Conservation (phyloP, 2,113 vertebrate species). For the Apaloderma vittatum region DNA sequence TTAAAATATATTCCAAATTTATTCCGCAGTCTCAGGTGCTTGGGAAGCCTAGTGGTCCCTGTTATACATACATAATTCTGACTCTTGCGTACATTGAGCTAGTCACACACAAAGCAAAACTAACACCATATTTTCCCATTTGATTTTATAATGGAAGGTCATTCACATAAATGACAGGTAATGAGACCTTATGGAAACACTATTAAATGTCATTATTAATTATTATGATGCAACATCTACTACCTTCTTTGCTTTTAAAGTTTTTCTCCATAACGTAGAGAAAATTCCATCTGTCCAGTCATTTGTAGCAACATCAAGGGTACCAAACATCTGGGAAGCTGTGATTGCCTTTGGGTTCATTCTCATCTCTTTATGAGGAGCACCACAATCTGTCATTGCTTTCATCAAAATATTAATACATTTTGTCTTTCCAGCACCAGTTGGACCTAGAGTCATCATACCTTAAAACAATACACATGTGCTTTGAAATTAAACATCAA, state of each 20-base stretch:
- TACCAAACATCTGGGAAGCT: conserved; percentile 90
- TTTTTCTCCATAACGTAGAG: conserved; percentile 89
- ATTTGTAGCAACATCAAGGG: conserved; percentile 88
- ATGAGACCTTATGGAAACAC: neutral
- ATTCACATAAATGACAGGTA: neutral
- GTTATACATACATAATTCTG: neutral
- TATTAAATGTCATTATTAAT: conserved; percentile 2
- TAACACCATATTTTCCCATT: neutral
- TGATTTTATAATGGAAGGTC: neutral
- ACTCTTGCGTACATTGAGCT: neutral
- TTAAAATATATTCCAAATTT: neutral
- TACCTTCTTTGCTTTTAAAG: conserved; percentile 89
- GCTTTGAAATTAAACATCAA: conserved; percentile 39
- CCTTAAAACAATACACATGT: conserved; percentile 70
- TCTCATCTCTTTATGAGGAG: conserved; percentile 87
- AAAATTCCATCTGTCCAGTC: conserved; percentile 92
- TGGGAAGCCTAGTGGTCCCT: neutral
- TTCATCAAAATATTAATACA: conserved; percentile 88
- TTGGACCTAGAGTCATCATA: conserved; percentile 88
- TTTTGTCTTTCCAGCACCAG: conserved; percentile 86
- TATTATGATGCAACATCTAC: neutral
- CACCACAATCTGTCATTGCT: conserved; percentile 86
- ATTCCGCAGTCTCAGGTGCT: neutral
- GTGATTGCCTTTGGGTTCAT: conserved; percentile 92
- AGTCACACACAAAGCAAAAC: neutral